Evolutionary conservation across 2,113 vertebrate species (phyloP).

Genomic region (Sisor rabdophorus): DNA sequence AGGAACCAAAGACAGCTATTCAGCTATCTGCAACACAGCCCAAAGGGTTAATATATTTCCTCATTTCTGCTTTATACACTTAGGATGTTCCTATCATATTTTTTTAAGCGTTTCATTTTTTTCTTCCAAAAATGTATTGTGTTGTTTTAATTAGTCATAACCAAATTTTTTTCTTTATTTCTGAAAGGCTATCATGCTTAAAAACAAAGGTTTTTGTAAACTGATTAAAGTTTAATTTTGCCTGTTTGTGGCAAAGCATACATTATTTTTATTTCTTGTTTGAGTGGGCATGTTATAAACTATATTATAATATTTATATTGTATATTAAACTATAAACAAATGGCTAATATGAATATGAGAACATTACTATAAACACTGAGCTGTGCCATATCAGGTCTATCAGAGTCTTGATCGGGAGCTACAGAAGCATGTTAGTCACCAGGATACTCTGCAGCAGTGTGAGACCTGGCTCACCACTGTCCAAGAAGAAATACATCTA

Average conservation of each 20-base stretch:
- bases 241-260: neutral
- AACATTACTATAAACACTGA: neutral
- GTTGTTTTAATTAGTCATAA: neutral
- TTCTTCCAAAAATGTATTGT: neutral
- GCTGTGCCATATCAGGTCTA: conserved; percentile 75
- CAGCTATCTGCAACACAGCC: conserved; percentile 92
- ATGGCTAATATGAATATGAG: neutral
- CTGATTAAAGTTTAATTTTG: neutral
- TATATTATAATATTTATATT: neutral
- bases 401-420: conserved; percentile 88
- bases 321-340: neutral
- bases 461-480: conserved; percentile 82
- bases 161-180: neutral
- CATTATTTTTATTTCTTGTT: neutral
- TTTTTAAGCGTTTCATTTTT: neutral
- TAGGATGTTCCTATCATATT: neutral
- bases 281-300: neutral
- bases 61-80: neutral
- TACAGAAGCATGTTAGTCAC: conserved; percentile 91
- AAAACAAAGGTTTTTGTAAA: neutral
- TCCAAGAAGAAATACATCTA: conserved; percentile 76
- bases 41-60: conserved; percentile 79
- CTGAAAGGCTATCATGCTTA: neutral
- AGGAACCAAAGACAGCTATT: conserved; percentile 91
- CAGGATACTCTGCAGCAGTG: conserved; percentile 92